These are phyloP conservation scores for Palaemon carinicauda DNA, from an alignment of 1,140 invertebrate genomes.

Conservation along the genomic window DNA sequence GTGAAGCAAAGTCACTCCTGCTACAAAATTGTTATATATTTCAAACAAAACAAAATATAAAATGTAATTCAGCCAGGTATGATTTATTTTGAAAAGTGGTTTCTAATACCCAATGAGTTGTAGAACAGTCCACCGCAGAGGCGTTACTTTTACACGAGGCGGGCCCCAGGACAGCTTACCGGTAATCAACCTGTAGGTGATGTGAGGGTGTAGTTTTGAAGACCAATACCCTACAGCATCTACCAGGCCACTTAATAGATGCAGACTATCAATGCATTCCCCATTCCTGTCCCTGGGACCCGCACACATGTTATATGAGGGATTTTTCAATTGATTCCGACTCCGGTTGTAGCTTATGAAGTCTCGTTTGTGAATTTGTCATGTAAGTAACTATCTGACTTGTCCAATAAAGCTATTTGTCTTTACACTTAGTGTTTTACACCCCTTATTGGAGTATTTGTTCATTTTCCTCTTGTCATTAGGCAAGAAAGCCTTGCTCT, in stretches of 20 bases:
- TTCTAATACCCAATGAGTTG: conserved; percentile 59
- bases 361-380: conserved; percentile 62
- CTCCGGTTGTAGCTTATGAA: conserved; percentile 61
- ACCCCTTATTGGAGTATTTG: neutral
- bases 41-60: conserved; percentile 56
- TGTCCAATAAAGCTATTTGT: conserved; percentile 64
- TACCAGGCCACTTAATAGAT: neutral
- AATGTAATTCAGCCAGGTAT: conserved; percentile 56
- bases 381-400: conserved; percentile 63
- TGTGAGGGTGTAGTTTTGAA: conserved; percentile 27
- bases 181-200: conserved; percentile 36
- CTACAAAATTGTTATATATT: conserved; percentile 59
- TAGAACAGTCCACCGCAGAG: conserved; percentile 53
- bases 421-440: conserved; percentile 59
- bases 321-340: conserved; percentile 61
- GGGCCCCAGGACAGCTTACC: conserved; percentile 38
- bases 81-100: conserved; percentile 58
- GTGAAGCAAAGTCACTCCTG: conserved; percentile 57
- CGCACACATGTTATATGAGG: conserved; percentile 58
- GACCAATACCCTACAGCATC: conserved; percentile 6
- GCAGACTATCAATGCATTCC: conserved; percentile 11
- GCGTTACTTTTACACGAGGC: conserved; percentile 52
- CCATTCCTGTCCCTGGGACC: conserved; percentile 45
- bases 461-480: too few species aligned
- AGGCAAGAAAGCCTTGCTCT: too few species aligned